Base-by-base conservation (phyloP, 2,113 vertebrate genomes). In the Numenius arquata region DNA sequence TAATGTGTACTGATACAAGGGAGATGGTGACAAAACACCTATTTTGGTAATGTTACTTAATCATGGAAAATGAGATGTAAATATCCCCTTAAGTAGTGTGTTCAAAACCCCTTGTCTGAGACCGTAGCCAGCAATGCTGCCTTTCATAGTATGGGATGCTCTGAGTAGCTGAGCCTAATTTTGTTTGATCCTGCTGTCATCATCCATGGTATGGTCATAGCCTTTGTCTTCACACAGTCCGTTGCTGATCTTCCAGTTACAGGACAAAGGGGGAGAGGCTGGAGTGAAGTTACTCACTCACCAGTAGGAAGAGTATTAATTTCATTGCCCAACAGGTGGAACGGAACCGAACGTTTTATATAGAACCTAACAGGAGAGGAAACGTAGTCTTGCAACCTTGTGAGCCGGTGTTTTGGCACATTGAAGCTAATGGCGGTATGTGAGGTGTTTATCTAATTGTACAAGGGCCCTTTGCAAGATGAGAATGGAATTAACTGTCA, bases 211-310 rank as follows among this genome's bases (percentile, higher is more conserved):
- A 6, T 0, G 1, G 43, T 43, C 25, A 21, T 32, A 63, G 66
- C 41, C 40, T 73, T 85, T 88, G 34, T 55, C 68, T 79, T 91
- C 26, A 7, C 0, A 0, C 26, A 0, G 0, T 41, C 20, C 2
- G 0, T 83, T 59, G 65, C 32, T 75, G 43, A 48, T 73, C 29
- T 53, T 47, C 55, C 66, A 12, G 53, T 72, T 61, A 4, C 11
- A 21, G 62, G 71, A 18, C 40, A 48, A 32, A 66, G 26, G 2
- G 19, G 6, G 5, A 78, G 65, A 78, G 41, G 23, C 76, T 90
- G 56, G 34, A 56, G 36, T 30, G 73, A 34, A 70, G 72, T 40
- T 93, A 30, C 26, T 58, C 11, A 3, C 19, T 55, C 19, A 50
- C 30, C 27, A n/a, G 40, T 61, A 68, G 32, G 34, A 67, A 87